Base-by-base conservation (phyloP, 2,797 vertebrate genomes). In the Karalla daura region DNA sequence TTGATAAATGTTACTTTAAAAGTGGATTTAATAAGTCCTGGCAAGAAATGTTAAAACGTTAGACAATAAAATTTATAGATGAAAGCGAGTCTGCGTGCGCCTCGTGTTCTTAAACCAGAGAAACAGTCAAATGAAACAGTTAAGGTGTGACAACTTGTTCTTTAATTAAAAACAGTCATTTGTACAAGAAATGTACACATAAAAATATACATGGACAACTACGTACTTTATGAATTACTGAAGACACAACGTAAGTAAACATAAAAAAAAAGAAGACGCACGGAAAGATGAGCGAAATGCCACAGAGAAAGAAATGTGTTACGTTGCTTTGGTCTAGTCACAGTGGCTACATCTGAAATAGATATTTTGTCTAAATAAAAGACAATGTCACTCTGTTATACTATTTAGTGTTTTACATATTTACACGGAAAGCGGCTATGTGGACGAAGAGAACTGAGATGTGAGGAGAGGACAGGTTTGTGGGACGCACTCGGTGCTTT, bases 301-400 rank as follows among this genome's bases (percentile, higher is more conserved):
- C 75, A 84, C 60, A 74, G 63, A 80, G 86, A 82, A 74, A 81
- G 18, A 84, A 78, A 82, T 36, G 68, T 94, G 83, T 94, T 93
- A 90, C 88, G 88, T 93, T 94, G 94, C 96, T 98, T 98, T 97
- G 96, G 96, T 98, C 96, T 96, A 92, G 94, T 91, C 87, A 91
- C 87, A 92, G 93, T 94, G 92, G 87, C 91, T 92, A 95, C 74
- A 90, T 93, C 83, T 86, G 74, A 87, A 83, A 92, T 87, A 91
- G 73, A 90, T 89, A 86, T 72, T 79, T 85, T 86, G 86, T 81
- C 84, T 88, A 78, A 86, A 88, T 89, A 90, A 91, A 90, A 89
- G 85, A 90, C 83, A 86, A 86, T 81, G 83, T 92, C 81, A 82
- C 86, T 87, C 80, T 86, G 84, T 88, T 88, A 88, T 89, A 91